A percentile compares a stretch with the other conserved stretches of the same genome.
Evolutionary conservation across 2,888 invertebrate genomes (phyloP).

Genomic region (Apodemia zela): DNA sequence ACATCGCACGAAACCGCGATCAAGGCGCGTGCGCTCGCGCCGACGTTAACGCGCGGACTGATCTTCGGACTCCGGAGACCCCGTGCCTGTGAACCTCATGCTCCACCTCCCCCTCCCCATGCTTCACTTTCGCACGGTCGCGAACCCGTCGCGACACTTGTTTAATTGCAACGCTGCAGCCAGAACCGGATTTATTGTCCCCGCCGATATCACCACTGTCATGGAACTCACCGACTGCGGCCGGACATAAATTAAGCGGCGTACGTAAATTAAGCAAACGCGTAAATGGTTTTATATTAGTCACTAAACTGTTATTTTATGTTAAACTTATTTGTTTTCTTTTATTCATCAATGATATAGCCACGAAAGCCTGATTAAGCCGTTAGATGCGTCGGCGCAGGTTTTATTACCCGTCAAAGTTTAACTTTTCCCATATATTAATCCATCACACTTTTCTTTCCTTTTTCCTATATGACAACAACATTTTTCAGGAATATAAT

Average conservation of each 20-base stretch:
- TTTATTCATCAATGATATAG: slow-evolving; percentile 2
- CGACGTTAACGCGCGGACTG: slow-evolving; percentile 70
- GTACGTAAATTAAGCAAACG: slow-evolving; percentile 31
- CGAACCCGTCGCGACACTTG: slow-evolving; percentile 72
- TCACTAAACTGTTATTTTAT: slow-evolving; percentile 19
- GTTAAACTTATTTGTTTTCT: slow-evolving; percentile 9
- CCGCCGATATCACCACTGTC: slow-evolving; percentile 62
- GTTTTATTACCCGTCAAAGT: slow-evolving; percentile 1
- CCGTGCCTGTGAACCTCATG: slow-evolving; percentile 20
- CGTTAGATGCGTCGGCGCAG: neutral
- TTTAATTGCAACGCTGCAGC: slow-evolving; percentile 74
- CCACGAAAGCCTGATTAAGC: slow-evolving; percentile 7
- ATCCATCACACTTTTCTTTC: too few species aligned
- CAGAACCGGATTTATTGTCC: slow-evolving; percentile 77
- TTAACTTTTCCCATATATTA: neutral
- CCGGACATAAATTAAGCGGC: slow-evolving; percentile 22
- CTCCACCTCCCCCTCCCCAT: slow-evolving; percentile 35
- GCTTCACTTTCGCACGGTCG: slow-evolving; percentile 77
- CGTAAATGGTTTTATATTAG: slow-evolving; percentile 28
- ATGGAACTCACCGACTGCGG: slow-evolving; percentile 34
- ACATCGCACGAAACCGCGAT: slow-evolving; percentile 45
- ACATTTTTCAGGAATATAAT: too few species aligned
- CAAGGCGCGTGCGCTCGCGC: slow-evolving; percentile 60
- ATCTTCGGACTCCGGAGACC: slow-evolving; percentile 23
- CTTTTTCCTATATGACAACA: too few species aligned